Evolutionary conservation across 2,797 vertebrate genomes (phyloP).

Genomic region (Anisognathus igniventris): DNA sequence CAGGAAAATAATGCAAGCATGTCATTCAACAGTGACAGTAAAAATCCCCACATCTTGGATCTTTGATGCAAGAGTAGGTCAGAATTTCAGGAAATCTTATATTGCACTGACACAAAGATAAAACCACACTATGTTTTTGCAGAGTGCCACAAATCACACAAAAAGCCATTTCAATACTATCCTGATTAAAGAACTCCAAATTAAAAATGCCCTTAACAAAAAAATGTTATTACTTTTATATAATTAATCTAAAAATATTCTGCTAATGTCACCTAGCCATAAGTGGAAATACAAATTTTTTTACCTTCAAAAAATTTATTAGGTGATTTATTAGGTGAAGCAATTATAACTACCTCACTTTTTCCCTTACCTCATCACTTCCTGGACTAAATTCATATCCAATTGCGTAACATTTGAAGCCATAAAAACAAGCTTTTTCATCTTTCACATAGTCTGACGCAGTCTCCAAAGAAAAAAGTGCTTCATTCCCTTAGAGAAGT

Average conservation of each 20-base stretch:
- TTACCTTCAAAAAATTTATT: neutral
- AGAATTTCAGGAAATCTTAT: neutral
- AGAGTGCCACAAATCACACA: neutral
- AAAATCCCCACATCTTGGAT: neutral
- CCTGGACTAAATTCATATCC: conserved; percentile 98
- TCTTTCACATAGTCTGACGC: conserved; percentile 99
- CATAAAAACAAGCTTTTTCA: conserved; percentile 96
- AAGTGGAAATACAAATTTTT: neutral
- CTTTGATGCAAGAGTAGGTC: neutral
- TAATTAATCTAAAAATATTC: neutral
- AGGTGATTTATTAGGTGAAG: neutral
- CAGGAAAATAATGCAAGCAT: neutral
- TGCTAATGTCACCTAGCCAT: neutral
- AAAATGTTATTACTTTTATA: neutral
- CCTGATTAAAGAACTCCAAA: neutral
- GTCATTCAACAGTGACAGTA: neutral
- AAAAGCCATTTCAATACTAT: neutral
- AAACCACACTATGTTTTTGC: neutral
- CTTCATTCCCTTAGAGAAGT: conserved; percentile 88
- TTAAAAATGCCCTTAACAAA: neutral
- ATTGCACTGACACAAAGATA: neutral
- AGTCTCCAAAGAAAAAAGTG: conserved; percentile 95
- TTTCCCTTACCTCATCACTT: conserved; percentile 88
- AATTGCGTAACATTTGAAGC: conserved; percentile 96
- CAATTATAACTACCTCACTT: neutral